Evolutionary conservation across 64 coral and sea anemone genomes (phyloP).

Genomic region (Acropora tenuis): DNA sequence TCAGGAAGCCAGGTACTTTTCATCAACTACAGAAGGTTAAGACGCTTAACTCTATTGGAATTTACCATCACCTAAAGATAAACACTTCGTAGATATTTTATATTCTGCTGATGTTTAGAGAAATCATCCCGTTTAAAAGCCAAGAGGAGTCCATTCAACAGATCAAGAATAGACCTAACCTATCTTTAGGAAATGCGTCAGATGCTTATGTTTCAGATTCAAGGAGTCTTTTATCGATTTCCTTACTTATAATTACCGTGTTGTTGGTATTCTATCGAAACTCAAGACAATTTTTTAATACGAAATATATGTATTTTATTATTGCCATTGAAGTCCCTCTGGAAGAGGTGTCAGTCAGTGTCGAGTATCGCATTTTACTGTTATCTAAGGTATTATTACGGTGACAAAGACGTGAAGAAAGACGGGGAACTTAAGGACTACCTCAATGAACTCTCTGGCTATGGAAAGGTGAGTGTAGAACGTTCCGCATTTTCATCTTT

Average conservation of each 20-base stretch:
- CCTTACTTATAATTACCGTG: neutral
- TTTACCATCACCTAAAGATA: neutral
- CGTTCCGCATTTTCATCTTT: too few species aligned
- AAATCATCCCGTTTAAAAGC: neutral
- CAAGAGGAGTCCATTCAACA: neutral
- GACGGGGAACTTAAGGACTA: slow-evolving; percentile 30
- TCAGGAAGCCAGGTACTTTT: neutral
- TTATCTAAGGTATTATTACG: slow-evolving; percentile 3
- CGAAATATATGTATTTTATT: neutral
- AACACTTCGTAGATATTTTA: neutral
- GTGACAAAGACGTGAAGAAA: slow-evolving; percentile 20
- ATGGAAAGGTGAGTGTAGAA: neutral
- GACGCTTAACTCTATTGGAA: neutral
- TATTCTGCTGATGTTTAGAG: neutral
- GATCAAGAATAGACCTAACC: neutral
- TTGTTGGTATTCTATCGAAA: neutral
- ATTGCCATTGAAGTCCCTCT: neutral
- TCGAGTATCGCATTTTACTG: neutral
- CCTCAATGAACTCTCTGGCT: slow-evolving; percentile 10
- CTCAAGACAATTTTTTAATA: neutral
- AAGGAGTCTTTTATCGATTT: neutral
- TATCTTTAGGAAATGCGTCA: neutral
- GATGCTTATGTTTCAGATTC: neutral
- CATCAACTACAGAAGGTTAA: neutral
- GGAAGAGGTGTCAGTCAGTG: neutral